Evolutionary conservation across 2,797 vertebrate species (phyloP).

Genomic region (Pseudomugil tenellus): DNA sequence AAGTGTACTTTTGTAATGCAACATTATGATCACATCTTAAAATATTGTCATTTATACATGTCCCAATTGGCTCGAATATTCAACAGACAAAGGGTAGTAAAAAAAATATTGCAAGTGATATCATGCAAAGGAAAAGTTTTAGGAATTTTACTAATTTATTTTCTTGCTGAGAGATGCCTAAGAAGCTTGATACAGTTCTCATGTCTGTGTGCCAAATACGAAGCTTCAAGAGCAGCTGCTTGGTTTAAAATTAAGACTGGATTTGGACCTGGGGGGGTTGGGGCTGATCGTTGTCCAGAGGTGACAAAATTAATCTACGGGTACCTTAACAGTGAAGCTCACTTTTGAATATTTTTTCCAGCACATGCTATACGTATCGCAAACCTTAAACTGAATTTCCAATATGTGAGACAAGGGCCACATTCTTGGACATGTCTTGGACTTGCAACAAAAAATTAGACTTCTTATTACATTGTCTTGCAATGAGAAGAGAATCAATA

Average conservation of each 20-base stretch:
- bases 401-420: background rate
- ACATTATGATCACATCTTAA: too few relatives aligned
- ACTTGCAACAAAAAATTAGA: constrained; percentile 18
- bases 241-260: constrained; percentile 20
- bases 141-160: background rate
- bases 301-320: constrained; percentile 19
- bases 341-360: constrained; percentile 1
- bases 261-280: too few relatives aligned
- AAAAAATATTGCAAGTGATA: background rate
- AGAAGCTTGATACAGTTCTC: background rate
- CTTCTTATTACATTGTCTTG: constrained; percentile 21
- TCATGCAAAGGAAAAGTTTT: background rate
- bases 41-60: too few relatives aligned
- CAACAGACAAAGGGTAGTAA: too few relatives aligned
- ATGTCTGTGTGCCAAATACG: constrained; percentile 3
- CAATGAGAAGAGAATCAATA: constrained; percentile 37
- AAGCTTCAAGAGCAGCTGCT: constrained; percentile 4
- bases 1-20: too few relatives aligned
- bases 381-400: constrained; percentile 13
- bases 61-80: too few relatives aligned
- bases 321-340: constrained; percentile 13
- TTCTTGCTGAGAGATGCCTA: background rate
- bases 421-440: constrained; percentile 8
- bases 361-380: constrained; percentile 3
- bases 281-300: constrained; percentile 5